phyloP scores from a whole-genome alignment of 2,113 vertebrate species.

The Typhlomys cinereus region DNA sequence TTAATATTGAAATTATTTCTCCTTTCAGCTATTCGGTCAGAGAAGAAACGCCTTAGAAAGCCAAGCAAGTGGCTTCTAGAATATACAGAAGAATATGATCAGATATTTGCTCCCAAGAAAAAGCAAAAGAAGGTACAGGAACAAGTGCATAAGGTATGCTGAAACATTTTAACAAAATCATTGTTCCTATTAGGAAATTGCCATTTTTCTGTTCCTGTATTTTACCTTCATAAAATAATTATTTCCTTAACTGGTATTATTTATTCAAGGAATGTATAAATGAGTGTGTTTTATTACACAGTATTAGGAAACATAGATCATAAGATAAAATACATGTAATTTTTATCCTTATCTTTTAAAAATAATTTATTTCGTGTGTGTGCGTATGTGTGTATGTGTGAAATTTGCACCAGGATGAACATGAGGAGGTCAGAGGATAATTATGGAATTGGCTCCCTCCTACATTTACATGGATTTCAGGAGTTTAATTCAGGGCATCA shows the following conservation, averaged over 20 bases:
- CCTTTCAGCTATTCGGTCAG: constrained; percentile 83
- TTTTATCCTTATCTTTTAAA: not conserved
- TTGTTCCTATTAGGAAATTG: not conserved
- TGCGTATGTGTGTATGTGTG: too few species aligned
- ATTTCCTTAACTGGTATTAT: not conserved
- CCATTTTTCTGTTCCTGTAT: not conserved
- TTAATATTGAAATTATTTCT: constrained; percentile 73
- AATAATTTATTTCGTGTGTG: too few species aligned
- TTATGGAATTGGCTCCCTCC: too few species aligned
- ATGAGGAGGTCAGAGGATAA: too few species aligned
- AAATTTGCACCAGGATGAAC: too few species aligned
- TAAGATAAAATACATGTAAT: not conserved
- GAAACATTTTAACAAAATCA: not conserved
- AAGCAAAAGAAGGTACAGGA: constrained; percentile 92
- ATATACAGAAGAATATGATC: constrained; percentile 95
- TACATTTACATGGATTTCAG: too few species aligned
- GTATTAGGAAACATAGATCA: too few species aligned
- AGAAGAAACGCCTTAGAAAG: constrained; percentile 95
- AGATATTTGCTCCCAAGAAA: constrained; percentile 95
- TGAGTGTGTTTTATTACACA: too few species aligned
- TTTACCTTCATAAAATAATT: constrained; percentile 1
- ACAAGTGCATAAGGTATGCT: constrained; percentile 89
- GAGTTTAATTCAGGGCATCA: too few species aligned
- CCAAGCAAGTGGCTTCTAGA: constrained; percentile 97
- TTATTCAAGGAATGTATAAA: constrained; percentile 1